Conservation (phyloP, 2,888 invertebrate species). For the Sesamia inferens region DNA sequence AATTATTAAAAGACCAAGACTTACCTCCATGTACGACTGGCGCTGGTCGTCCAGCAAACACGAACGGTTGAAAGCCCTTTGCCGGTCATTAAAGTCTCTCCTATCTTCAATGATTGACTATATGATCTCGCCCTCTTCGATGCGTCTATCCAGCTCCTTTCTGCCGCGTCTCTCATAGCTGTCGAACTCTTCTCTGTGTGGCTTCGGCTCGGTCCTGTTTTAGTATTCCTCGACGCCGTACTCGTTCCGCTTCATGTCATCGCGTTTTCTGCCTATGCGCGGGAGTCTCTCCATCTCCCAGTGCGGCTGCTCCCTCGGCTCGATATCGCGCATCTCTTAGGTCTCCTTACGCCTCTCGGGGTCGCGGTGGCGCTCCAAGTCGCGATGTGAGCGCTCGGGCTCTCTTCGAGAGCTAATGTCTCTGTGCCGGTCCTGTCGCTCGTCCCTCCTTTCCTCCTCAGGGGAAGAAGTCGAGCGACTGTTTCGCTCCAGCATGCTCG, state of each 20-base stretch:
- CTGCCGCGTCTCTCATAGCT: conserved; percentile 80
- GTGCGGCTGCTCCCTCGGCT: conserved; percentile 71
- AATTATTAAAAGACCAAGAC: too few relatives aligned
- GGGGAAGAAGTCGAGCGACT: conserved; percentile 89
- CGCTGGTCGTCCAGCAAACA: conserved; percentile 85
- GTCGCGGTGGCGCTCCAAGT: conserved; percentile 80
- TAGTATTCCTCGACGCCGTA: conserved; percentile 86
- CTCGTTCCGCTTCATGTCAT: conserved; percentile 85
- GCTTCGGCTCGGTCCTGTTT: conserved; percentile 83
- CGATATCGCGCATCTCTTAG: conserved; percentile 79
- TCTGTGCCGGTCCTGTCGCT: conserved; percentile 86
- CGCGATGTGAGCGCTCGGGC: conserved; percentile 85
- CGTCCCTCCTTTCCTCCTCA: conserved; percentile 87
- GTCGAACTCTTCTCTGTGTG: conserved; percentile 82
- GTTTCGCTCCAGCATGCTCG: conserved; percentile 88
- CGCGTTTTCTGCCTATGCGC: conserved; percentile 84
- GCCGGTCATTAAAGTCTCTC: conserved; percentile 85
- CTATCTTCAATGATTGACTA: conserved; percentile 86
- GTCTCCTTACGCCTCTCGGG: conserved; percentile 81
- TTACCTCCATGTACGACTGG: conserved; percentile 84
- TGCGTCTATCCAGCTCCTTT: conserved; percentile 84
- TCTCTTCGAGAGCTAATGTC: conserved; percentile 85
- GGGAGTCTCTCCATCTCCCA: conserved; percentile 86
- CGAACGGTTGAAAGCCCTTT: conserved; percentile 87
- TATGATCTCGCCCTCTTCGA: conserved; percentile 86